A percentile compares a stretch with the other conserved stretches of the same genome.
Evolutionary conservation across 2,888 invertebrate genomes (phyloP).

Genomic region (Drosophila tripunctata): DNA sequence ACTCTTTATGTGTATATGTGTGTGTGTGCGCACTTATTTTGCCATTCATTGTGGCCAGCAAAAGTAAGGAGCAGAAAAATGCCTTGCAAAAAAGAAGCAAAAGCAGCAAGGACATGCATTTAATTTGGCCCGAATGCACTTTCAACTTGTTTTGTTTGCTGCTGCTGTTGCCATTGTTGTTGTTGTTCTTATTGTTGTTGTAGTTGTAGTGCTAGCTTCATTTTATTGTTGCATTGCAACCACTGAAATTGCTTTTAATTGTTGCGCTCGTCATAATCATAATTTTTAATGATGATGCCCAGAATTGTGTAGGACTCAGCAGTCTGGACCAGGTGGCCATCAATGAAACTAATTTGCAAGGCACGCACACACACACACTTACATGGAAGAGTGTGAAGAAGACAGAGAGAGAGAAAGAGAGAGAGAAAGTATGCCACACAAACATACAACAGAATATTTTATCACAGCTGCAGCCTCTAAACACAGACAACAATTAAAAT

Average conservation of each 20-base stretch:
- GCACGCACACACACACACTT: not conserved
- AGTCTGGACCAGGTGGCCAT: slow-evolving; percentile 50
- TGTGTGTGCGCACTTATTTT: slow-evolving; percentile 62
- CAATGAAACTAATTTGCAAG: slow-evolving; percentile 60
- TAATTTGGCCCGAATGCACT: slow-evolving; percentile 62
- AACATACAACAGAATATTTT: slow-evolving; percentile 41
- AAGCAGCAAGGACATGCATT: slow-evolving; percentile 73
- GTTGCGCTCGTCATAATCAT: slow-evolving; percentile 68
- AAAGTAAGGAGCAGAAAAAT: slow-evolving; percentile 38
- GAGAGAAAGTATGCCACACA: not conserved
- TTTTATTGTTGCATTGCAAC: slow-evolving; percentile 42
- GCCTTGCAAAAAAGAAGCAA: slow-evolving; percentile 22
- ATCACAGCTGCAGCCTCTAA: slow-evolving; percentile 65
- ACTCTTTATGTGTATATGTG: slow-evolving; percentile 23
- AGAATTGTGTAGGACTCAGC: slow-evolving; percentile 8
- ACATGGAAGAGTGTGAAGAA: no score
- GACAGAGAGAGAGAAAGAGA: not conserved
- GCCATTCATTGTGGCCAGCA: slow-evolving; percentile 67
- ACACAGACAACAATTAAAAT: slow-evolving; percentile 61
- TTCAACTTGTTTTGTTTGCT: slow-evolving; percentile 13
- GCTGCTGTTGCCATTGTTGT: slow-evolving; percentile 1
- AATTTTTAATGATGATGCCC: slow-evolving; percentile 69
- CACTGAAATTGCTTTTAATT: slow-evolving; percentile 65
- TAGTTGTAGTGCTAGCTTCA: no score
- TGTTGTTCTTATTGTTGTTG: slow-evolving; percentile 26